These are phyloP conservation scores for Ecdyonurus torrentis DNA, from an alignment of 2,888 invertebrate species.

Conservation along the genomic window DNA sequence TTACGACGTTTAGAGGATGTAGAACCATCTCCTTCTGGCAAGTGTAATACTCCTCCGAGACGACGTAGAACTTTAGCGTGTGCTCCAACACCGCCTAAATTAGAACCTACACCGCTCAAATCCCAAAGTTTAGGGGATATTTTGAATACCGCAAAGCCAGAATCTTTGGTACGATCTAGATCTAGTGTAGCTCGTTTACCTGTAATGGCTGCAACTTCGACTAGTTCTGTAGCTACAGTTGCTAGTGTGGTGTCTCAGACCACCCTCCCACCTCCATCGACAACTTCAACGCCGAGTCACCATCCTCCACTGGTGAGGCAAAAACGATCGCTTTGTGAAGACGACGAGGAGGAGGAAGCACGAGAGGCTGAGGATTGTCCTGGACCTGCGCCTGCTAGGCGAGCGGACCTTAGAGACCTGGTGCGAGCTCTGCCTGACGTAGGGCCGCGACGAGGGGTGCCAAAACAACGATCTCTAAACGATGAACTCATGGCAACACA, in stretches of 20 bases:
- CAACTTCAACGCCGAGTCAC: not conserved
- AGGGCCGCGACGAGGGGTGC: slow-evolving; percentile 37
- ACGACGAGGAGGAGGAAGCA: slow-evolving; percentile 26
- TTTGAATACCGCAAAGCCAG: slow-evolving; percentile 31
- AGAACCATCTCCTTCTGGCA: slow-evolving; percentile 22
- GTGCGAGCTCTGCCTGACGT: slow-evolving; percentile 48
- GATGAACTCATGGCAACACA: slow-evolving; percentile 83
- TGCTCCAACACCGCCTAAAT: slow-evolving; percentile 3
- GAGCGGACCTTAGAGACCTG: slow-evolving; percentile 49
- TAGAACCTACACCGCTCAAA: slow-evolving; percentile 27
- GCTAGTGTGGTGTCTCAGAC: not conserved
- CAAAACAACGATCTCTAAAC: slow-evolving; percentile 74
- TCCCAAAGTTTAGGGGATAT: slow-evolving; percentile 74
- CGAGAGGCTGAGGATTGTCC: slow-evolving; percentile 27
- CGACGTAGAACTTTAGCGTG: slow-evolving; percentile 6
- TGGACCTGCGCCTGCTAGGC: slow-evolving; percentile 24
- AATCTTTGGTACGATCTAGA: slow-evolving; percentile 45
- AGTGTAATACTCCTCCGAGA: not conserved
- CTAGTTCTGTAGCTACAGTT: slow-evolving; percentile 8
- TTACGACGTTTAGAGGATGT: slow-evolving; percentile 56
- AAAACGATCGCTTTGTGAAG: slow-evolving; percentile 67
- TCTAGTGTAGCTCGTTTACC: slow-evolving; percentile 54
- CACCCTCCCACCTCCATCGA: slow-evolving; percentile 3
- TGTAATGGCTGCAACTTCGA: slow-evolving; percentile 23
- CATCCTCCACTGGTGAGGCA: slow-evolving; percentile 67